Base-by-base conservation (phyloP, 30 jellyfish, hydroid and myxozoan genomes). In the Chrysaora quinquecirrha region DNA sequence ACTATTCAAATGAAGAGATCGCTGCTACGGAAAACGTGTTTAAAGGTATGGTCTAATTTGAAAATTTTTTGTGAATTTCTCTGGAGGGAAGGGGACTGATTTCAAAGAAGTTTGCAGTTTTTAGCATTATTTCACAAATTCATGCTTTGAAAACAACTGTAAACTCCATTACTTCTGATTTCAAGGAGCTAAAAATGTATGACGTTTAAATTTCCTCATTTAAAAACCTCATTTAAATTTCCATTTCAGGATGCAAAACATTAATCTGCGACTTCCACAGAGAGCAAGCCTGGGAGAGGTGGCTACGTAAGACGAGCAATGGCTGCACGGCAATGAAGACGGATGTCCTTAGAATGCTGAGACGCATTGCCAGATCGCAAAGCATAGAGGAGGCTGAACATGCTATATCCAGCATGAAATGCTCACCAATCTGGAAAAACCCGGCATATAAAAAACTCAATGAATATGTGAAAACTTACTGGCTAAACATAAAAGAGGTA, bases 301-400 rank as follows among this genome's bases (percentile, higher is more conserved):
- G 89, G 89, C 76, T 77, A 1, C 21, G 32, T 34, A 77, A 77
- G 28, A 18, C 28, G 7, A 58, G 30, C 16, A 58, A 77, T 34
- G 46, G 46, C 31, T 80, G 48, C 10, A 31, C 61, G 31, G 28
- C 72, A 6, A 21, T 33, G 10, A 77, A 30, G 70, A 70, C 20
- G 24, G 89, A 27, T 2, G 46, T 60, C 20, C 67, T 63, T 20
- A 49, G 33, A 35, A 35, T 10, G 21, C 34, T 77, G 70, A 52
- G 89, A 29, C 64, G 46, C 11, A 49, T 77, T 30, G 79, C 89
- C 14, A 77, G 29, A 43, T 80, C 89, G 23, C 27, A 31, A 20
- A 9, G 76, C 3, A 30, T 18, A 1, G 89, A 77, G 29, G 89
- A 28, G 60, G 78, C 89, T 6, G 67, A 33, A 23, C 80, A 67